Evolutionary conservation across 35 echinoderm and acorn worm species (phyloP), one percentile per base, ranked within the genome.

Genomic region (Lytechinus pictus): DNA sequence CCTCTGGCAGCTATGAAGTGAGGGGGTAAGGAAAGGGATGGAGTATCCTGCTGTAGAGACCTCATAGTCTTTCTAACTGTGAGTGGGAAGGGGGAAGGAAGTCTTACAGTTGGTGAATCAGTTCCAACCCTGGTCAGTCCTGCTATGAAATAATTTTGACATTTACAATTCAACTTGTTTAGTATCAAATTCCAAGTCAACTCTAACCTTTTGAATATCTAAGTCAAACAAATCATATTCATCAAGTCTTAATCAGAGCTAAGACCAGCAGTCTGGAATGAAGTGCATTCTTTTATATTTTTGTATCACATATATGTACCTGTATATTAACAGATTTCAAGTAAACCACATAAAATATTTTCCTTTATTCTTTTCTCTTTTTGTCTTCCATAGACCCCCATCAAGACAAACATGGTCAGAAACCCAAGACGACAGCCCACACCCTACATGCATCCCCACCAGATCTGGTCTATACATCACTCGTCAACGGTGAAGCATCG

Each of bases 381-480:
- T 52, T 90, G 88, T 90, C 88, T 9, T 79, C 66, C 29, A 90
- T 54, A 90, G 88, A 90, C 24, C 88, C 88, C 52, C 88, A 90
- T 27, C 52, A 44, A 3, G 88, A 90, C 88, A 90, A 90, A 54
- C 88, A 90, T 90, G 88, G 88, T 12, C 27, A 90, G 9, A 90
- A 90, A 21, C 3, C 29, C 29, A 90, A 90, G 88, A 44, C 88
- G 9, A 54, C 88, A 24, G 29, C 88, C 28, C 88, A 90, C 88
- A 44, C 88, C 9, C 88, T 90, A 7, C 88, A 90, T 90, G 88
- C 94, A 24, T 95, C 97, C 10, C 96, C 95, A n/a, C 96, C 98
- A 21, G 96, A 99, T 61, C 86, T 98, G 21, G 95, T 98, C 94
- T 94, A 96, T 44, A 95, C 96, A 0, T 97, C 97, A 13, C 72